Base-by-base conservation (phyloP, 2,888 invertebrate genomes). In the Lissocephala sabroskyi region DNA sequence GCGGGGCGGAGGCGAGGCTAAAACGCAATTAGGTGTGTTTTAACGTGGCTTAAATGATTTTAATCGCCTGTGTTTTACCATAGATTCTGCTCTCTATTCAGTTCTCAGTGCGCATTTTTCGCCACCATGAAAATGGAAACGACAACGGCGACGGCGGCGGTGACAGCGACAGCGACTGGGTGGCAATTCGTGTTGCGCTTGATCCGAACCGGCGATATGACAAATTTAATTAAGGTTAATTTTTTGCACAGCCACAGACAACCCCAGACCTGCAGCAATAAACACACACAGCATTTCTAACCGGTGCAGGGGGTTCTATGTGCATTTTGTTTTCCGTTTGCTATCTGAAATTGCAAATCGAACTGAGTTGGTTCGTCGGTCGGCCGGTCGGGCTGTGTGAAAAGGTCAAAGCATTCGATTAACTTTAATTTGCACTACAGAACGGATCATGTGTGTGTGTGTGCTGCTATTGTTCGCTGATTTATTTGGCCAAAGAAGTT, bases 351-450 rank as follows among this genome's bases (percentile, higher is more conserved):
- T 76, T 76, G 56, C 53, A 55, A 73, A 68, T 76, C 74, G 63
- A 74, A 16, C 35, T 17, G 16, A 35, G 16, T 10, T 9, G 35
- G 14, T 13, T 7, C 16, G 10, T 65, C 71, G 77, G 74, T 65
- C 48, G 45, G 49, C 63, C 63, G 36, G 18, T 28, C 57, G 50
- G 52, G 51, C 50, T 67, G 59, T 70, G 60, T 57, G 70, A 60
- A 70, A 77, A 70, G 68, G 68, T 70, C 75, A 70, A 74, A 77
- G 66, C 71, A 77, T 77, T 77, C 68, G 68, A 77, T 70, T 77
- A 70, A 74, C 68, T 70, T 70, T 74, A 70, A 76, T 68, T 68
- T 75, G 76, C 76, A 56, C 76, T 47, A 47, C 52, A 58, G 36
- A 39, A 35, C 13, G 14, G 5, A 14, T 10, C 16, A 13, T 35